Evolutionary conservation across 92 coral and sea anemone species (phyloP), one percentile per base, ranked within the genome.

Genomic region (Epizoanthus fatuus): DNA sequence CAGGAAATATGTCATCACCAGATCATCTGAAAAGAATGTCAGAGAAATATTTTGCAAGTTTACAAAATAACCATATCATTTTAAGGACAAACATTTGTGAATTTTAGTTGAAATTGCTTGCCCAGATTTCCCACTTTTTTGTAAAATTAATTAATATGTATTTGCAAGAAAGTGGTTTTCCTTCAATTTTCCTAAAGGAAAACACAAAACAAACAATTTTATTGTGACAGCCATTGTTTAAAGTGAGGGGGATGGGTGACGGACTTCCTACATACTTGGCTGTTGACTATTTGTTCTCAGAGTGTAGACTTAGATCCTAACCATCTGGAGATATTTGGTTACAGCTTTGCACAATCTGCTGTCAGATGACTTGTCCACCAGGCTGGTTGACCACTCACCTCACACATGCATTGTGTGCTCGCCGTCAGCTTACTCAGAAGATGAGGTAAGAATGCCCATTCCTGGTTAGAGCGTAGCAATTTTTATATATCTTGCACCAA

Each of bases 321-420:
- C 60, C 81, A 52, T 5, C 40, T 17, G 7, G 7, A 17, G 38
- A 1, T 56, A 25, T 90, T 16, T 70, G 4, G 52, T 29, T 47
- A 15, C 86, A 97, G 99, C 97, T 7, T 95, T 97, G 19, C 99
- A 97, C 73, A 98, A 97, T 16, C 78, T 94, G 81, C 60, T 97
- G 63, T 87, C 94, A 25, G 99, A 97, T 83, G 93, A 95, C 69
- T 77, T 97, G 39, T 84, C 98, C 52, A 62, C 88, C 38, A 86
- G 96, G 70, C 83, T 97, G 57, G 92, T 96, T 14, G 99, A 97
- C 84, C 99, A 97, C 81, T 73, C 93, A 5, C 86, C 92, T 20
- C 92, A 91, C 49, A 83, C 95, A 12, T 97, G 99, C 63, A 97
- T 97, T 54, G 97, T 92, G 4, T 97, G 99, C 63, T 89, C 95